A percentile compares a stretch with the other conserved stretches of the same genome.
Evolutionary conservation across 1,140 invertebrate species (phyloP).

Genomic region (Magallana ariakensis): DNA sequence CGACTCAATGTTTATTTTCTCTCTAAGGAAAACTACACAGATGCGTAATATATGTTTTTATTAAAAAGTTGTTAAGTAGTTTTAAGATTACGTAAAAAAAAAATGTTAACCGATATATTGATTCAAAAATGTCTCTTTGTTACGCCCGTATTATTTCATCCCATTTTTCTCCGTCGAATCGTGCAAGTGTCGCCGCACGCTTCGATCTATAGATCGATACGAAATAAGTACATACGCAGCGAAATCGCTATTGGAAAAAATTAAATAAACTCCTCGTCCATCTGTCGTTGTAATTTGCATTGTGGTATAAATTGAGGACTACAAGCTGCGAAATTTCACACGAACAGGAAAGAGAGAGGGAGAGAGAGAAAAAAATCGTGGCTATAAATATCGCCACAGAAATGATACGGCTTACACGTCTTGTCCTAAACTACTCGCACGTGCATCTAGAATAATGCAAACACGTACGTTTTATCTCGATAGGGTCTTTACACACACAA

Average conservation of each 20-base stretch:
- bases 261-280: conserved; percentile 35
- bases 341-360: conserved; percentile 25
- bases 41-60: neutral
- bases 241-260: conserved; percentile 37
- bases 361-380: conserved; percentile 14
- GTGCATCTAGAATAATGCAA: conserved; percentile 37
- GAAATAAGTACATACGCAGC: conserved; percentile 10
- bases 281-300: conserved; percentile 40
- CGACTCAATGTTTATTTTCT: neutral
- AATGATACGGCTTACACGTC: conserved; percentile 1
- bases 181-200: neutral
- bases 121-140: neutral
- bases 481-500: neutral
- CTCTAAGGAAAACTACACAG: neutral
- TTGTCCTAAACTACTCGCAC: conserved; percentile 31
- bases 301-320: conserved; percentile 24
- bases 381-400: conserved; percentile 1
- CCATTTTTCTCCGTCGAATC: neutral
- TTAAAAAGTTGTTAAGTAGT: neutral
- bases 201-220: conserved; percentile 23
- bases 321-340: conserved; percentile 36
- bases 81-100: neutral
- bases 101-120: neutral
- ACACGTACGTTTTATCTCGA: conserved; percentile 37
- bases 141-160: neutral